A percentile compares a stretch with the other conserved stretches of the same genome.
These are phyloP conservation scores for Scelioninae gen. 2 DNA, from an alignment of 2,888 invertebrate species.

Conservation along the genomic window DNA sequence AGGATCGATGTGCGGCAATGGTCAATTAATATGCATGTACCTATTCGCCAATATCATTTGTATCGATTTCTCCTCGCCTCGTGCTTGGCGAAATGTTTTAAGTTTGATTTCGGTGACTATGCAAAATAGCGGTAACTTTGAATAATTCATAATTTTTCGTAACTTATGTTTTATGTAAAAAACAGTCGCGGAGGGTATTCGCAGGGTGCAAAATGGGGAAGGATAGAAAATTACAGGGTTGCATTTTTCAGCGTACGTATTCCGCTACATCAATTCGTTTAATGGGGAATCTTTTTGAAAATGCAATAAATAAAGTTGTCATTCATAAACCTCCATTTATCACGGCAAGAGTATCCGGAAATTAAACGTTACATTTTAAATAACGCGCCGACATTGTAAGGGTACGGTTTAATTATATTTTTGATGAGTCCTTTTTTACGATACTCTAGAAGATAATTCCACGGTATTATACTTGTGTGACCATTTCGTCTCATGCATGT, in stretches of 20 bases:
- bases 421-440: slow-evolving; percentile 40
- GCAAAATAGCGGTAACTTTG: slow-evolving; percentile 27
- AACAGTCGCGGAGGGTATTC: slow-evolving; percentile 28
- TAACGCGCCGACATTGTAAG: slow-evolving; percentile 49
- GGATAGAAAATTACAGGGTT: slow-evolving; percentile 51
- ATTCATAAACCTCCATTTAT: slow-evolving; percentile 52
- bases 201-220: slow-evolving; percentile 22
- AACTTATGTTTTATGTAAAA: slow-evolving; percentile 45
- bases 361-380: slow-evolving; percentile 59
- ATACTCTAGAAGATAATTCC: slow-evolving; percentile 53
- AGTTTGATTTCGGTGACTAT: slow-evolving; percentile 48
- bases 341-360: slow-evolving; percentile 57
- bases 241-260: slow-evolving; percentile 41
- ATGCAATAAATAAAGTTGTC: slow-evolving; percentile 56
- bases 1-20: slow-evolving; percentile 52
- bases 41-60: slow-evolving; percentile 56
- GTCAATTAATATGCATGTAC: slow-evolving; percentile 59
- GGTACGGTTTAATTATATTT: slow-evolving; percentile 54
- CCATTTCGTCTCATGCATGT: too few relatives aligned
- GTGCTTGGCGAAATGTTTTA: slow-evolving; percentile 44
- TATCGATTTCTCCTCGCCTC: slow-evolving; percentile 44
- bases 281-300: slow-evolving; percentile 47
- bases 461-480: too few relatives aligned
- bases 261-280: slow-evolving; percentile 52
- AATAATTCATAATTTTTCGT: slow-evolving; percentile 49